Base-by-base conservation (phyloP, 2,888 invertebrate genomes). In the Calliopum simillimum region DNA sequence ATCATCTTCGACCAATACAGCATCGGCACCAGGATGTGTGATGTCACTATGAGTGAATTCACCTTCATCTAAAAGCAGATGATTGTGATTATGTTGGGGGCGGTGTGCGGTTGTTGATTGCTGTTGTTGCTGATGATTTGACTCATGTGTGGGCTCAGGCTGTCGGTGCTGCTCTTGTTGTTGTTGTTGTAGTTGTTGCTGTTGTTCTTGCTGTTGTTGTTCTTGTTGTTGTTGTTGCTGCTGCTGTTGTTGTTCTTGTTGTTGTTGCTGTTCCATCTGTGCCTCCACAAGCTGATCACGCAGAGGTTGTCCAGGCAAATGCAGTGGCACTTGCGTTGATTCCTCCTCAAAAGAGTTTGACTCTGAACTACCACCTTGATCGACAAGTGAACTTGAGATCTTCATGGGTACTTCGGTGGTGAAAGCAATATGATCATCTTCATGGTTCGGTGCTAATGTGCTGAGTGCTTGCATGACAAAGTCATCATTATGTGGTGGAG, bases 11-110 rank as follows among this genome's bases (percentile, higher is more conserved):
- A 91, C 83, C 0, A 92, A 80, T 67, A 91, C 88, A 0, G 92
- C 90, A 70, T 92, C 92, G 13, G 91, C 90, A 0, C 88, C 86
- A 2, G 88, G 88, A 77, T 90, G 89, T 8, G 89, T 88, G 47
- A 90, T 90, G 43, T 88, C 88, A 75, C 90, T 90, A 63, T 90
- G 89, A 8, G 85, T 87, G 68, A 84, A 87, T 73, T 89, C 88
- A 70, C 87, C 87, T 12, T 13, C 62, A 3, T 78, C 79, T 47
- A 80, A 80, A n/a, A 83, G 71, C 11, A 80, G 69, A 46, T 80
- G 79, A 73, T 81, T 80, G 68, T 82, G 80, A 61, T 81, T 74
- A 59, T 81, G 82, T n/a, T 71, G 23, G 44, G 23, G 49, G 8
- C 33, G 33, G 5, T 33, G 33, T 8, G 33, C 43, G 1, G 33